Evolutionary conservation across 2,797 vertebrate species (phyloP).

Genomic region (Pseudochirops cupreus): DNA sequence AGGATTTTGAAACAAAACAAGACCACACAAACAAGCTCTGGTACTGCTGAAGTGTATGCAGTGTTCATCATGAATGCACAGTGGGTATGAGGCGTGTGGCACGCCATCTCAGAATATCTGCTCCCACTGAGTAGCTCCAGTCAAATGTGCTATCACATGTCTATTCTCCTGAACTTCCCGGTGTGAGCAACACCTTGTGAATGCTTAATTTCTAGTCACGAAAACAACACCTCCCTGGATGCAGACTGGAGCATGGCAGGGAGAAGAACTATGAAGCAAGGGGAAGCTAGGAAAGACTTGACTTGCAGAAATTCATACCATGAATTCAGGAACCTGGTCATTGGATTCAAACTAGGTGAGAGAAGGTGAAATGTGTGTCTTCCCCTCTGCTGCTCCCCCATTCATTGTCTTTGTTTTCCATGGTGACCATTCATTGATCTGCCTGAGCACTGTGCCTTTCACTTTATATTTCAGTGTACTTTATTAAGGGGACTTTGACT

Average conservation of each 20-base stretch:
- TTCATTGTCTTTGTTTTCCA: not conserved
- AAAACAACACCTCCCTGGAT: not conserved
- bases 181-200: not conserved
- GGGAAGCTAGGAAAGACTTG: not conserved
- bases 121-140: not conserved
- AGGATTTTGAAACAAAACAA: not conserved
- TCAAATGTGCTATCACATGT: not conserved
- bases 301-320: not conserved
- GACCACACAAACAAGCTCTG: slow-evolving; percentile 3
- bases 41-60: fast-evolving
- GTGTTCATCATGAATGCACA: not conserved
- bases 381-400: not conserved
- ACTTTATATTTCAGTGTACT: not conserved
- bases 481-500: not conserved
- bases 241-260: not conserved
- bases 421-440: not conserved
- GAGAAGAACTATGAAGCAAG: not conserved
- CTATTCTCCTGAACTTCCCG: not conserved
- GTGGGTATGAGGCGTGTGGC: not conserved
- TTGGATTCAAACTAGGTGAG: not conserved
- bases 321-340: not conserved
- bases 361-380: not conserved
- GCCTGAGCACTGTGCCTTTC: not conserved
- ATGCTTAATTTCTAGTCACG: not conserved
- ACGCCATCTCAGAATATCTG: not conserved